Conservation (phyloP, 2,113 vertebrate genomes). For the Corydoras sp. region DNA sequence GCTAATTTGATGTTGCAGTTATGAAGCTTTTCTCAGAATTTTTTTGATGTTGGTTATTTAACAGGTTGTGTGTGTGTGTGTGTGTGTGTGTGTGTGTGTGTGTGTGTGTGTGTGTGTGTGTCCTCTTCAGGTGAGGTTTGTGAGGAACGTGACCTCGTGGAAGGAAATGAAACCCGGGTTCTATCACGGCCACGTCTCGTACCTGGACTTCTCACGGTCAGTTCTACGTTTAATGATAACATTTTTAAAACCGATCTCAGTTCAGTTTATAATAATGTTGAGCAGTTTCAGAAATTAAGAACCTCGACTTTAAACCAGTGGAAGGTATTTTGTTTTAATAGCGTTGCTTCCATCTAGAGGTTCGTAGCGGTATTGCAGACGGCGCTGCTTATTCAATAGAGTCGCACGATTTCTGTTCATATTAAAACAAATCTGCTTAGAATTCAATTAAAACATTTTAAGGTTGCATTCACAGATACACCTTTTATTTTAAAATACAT, state of each 20-base stretch:
- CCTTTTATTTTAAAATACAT: no score
- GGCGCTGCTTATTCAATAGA: background rate
- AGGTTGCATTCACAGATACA: no score
- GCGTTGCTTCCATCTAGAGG: slow-evolving; percentile 29
- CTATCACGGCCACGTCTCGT: slow-evolving; percentile 93
- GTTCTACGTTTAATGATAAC: slow-evolving; percentile 37
- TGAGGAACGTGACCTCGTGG: slow-evolving; percentile 92
- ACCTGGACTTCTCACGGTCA: slow-evolving; percentile 93
- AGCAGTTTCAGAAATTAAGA: background rate
- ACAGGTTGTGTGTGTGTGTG: background rate
- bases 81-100: background rate
- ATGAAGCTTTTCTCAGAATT: no score
- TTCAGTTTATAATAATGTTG: background rate
- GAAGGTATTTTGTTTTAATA: background rate
- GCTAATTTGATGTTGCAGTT: no score
- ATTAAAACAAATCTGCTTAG: no score
- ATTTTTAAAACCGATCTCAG: background rate
- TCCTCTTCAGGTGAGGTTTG: slow-evolving; percentile 81
- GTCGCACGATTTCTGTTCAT: no score
- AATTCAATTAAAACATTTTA: no score
- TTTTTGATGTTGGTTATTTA: background rate
- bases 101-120: background rate
- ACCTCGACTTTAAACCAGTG: background rate
- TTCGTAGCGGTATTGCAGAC: background rate
- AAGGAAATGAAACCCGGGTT: slow-evolving; percentile 94